Evolutionary conservation across 2,113 vertebrate genomes (phyloP).

Genomic region (Pseudopipra pipra): DNA sequence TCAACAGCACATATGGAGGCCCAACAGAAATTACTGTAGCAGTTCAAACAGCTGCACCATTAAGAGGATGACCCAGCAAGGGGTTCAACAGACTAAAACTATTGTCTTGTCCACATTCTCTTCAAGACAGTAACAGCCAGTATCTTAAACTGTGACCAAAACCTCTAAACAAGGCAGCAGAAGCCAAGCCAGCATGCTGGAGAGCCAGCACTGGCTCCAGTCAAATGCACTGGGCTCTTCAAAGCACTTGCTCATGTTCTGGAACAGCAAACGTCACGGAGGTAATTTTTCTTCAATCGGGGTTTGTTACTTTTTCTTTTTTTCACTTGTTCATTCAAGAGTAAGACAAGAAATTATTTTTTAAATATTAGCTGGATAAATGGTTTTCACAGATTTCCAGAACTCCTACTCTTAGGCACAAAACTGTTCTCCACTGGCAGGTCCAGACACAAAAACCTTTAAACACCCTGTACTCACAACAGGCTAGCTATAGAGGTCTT

Average conservation of each 20-base stretch:
- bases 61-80: background rate
- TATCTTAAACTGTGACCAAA: background rate
- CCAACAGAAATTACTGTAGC: background rate
- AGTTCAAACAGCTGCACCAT: background rate
- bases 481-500: background rate
- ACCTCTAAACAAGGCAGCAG: background rate
- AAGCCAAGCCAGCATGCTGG: background rate
- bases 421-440: background rate
- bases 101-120: background rate
- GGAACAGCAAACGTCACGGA: background rate
- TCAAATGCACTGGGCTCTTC: background rate
- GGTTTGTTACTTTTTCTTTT: background rate
- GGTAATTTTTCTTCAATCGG: background rate
- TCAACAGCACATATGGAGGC: background rate
- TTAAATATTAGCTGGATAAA: background rate
- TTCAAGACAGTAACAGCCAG: background rate
- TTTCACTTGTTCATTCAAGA: background rate
- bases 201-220: background rate
- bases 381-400: background rate
- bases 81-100: background rate
- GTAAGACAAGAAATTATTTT: background rate
- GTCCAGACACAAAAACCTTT: background rate
- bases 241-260: background rate
- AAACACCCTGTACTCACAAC: background rate
- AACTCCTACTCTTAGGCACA: background rate